phyloP scores from a whole-genome alignment of 2,888 invertebrate genomes.

The Acrocera orbiculus region DNA sequence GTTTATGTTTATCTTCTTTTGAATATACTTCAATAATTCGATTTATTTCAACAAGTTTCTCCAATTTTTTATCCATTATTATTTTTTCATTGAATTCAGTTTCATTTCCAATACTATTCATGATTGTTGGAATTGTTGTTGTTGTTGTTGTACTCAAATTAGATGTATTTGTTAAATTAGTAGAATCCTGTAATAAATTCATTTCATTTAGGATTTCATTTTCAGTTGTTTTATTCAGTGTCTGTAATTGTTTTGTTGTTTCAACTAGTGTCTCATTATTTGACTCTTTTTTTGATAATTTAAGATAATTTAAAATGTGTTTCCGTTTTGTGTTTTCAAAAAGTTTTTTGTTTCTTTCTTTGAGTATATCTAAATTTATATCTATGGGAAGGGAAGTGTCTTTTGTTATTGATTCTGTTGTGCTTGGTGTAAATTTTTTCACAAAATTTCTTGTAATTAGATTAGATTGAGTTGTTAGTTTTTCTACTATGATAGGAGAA shows the following conservation, averaged over 20 bases:
- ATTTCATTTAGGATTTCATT: conserved; percentile 10
- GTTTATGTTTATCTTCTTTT: conserved; percentile 40
- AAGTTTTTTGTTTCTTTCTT: conserved; percentile 36
- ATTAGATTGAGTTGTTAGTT: no score
- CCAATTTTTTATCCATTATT: conserved; percentile 15
- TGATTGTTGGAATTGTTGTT: conserved; percentile 14
- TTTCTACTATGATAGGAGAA: no score
- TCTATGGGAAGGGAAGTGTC: conserved; percentile 27
- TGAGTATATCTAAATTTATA: conserved; percentile 34
- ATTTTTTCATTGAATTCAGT: conserved; percentile 13
- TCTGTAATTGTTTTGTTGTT: conserved; percentile 10
- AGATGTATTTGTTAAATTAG: conserved; percentile 14
- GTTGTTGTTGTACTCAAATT: conserved; percentile 11
- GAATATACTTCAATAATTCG: conserved; percentile 50
- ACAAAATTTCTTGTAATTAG: no score
- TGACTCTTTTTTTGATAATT: conserved; percentile 12
- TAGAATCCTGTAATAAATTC: conserved; percentile 11
- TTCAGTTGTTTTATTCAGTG: conserved; percentile 9
- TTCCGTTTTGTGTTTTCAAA: conserved; percentile 33
- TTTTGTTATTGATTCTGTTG: conserved; percentile 15
- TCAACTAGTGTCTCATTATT: conserved; percentile 7
- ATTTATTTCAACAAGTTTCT: conserved; percentile 49
- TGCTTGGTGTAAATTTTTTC: conserved; percentile 17
- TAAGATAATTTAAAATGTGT: conserved; percentile 26
- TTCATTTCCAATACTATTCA: no score